Conservation (phyloP, 1,140 invertebrate species). For the Adoxophyes honmai region DNA sequence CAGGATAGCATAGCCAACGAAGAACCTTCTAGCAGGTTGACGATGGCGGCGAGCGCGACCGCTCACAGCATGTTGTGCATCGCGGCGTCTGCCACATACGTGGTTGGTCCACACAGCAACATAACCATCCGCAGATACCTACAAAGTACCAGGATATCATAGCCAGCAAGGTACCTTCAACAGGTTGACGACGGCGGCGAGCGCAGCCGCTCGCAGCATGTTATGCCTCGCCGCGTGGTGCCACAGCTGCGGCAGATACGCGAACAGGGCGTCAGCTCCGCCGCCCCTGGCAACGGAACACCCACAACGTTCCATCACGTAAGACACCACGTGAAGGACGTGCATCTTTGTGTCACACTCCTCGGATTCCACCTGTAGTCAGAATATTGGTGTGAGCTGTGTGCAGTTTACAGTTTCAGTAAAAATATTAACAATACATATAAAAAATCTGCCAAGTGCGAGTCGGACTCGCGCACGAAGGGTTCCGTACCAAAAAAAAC, state of each 20-base stretch:
- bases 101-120: constrained; percentile 92
- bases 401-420: too few species aligned
- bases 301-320: constrained; percentile 92
- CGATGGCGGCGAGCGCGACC: constrained; percentile 92
- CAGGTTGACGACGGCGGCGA: constrained; percentile 90
- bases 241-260: constrained; percentile 93
- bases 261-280: constrained; percentile 83
- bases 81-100: constrained; percentile 90
- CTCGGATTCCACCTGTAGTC: constrained; percentile 83
- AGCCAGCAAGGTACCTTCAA: constrained; percentile 30
- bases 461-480: too few species aligned
- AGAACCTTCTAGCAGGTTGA: constrained; percentile 81
- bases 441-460: too few species aligned
- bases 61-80: constrained; percentile 94
- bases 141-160: too few species aligned
- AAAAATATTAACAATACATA: too few species aligned
- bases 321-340: constrained; percentile 92
- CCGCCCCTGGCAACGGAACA: constrained; percentile 82
- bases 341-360: constrained; percentile 98
- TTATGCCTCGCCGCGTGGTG: constrained; percentile 91
- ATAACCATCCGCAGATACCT: too few species aligned
- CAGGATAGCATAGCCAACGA: too few species aligned
- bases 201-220: constrained; percentile 94
- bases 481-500: too few species aligned
- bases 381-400: too few species aligned